These are phyloP conservation scores for Seladonia tumulorum DNA, from an alignment of 2,888 invertebrate genomes.

Conservation along the genomic window DNA sequence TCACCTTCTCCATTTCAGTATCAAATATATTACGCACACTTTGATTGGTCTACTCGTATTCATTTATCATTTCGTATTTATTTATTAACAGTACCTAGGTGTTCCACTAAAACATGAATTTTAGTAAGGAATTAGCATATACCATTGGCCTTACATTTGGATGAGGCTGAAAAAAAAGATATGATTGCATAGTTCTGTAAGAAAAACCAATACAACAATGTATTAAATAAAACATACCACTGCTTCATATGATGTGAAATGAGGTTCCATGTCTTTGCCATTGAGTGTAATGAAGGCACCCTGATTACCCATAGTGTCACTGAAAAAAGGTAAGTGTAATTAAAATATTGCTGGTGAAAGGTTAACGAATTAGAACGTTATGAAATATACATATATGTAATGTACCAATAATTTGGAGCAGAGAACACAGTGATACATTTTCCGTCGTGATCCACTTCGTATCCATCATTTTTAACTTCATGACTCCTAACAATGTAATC, in stretches of 20 bases:
- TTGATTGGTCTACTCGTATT: slow-evolving; percentile 80
- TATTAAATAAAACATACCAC: slow-evolving; percentile 89
- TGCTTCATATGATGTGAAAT: slow-evolving; percentile 96
- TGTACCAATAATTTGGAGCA: slow-evolving; percentile 99
- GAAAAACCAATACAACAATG: slow-evolving; percentile 11
- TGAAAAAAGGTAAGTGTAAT: slow-evolving; percentile 80
- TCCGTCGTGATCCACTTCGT: slow-evolving; percentile 97
- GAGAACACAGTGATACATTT: slow-evolving; percentile 99
- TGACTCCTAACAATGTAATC: slow-evolving; percentile 98
- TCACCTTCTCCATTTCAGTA: slow-evolving; percentile 76
- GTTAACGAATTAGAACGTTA: background rate
- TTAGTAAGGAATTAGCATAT: slow-evolving; percentile 95
- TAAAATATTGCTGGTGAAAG: background rate
- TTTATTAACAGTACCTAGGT: slow-evolving; percentile 73
- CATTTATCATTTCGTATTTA: slow-evolving; percentile 72
- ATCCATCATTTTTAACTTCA: slow-evolving; percentile 98
- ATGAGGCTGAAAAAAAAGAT: slow-evolving; percentile 90
- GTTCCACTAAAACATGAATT: slow-evolving; percentile 89
- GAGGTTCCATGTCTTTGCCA: slow-evolving; percentile 95
- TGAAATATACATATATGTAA: slow-evolving; percentile 48
- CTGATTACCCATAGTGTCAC: slow-evolving; percentile 99
- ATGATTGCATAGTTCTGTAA: slow-evolving; percentile 26
- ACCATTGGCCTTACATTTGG: slow-evolving; percentile 99
- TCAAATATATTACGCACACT: slow-evolving; percentile 82
- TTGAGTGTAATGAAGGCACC: slow-evolving; percentile 98